Evolutionary conservation across 2,113 vertebrate species (phyloP).

Genomic region (Butorides virescens): DNA sequence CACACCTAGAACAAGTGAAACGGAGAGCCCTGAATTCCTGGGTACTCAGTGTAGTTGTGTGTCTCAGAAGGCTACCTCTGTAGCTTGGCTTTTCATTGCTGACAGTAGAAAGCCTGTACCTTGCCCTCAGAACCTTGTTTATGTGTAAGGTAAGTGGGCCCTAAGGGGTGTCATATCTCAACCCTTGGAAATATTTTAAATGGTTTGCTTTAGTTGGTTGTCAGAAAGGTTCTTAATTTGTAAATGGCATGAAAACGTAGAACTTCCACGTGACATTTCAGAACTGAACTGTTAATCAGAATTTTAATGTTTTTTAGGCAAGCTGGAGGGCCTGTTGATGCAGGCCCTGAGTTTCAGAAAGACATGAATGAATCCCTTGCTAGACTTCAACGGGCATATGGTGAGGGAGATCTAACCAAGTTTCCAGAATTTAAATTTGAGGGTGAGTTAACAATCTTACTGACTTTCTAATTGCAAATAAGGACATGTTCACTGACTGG

Average conservation of each 20-base stretch:
- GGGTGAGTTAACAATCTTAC: slow-evolving; percentile 70
- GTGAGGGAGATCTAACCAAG: slow-evolving; percentile 85
- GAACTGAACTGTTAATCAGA: neutral
- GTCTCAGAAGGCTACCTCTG: neutral
- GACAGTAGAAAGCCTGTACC: neutral
- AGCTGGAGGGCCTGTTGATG: slow-evolving; percentile 85
- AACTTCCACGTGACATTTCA: neutral
- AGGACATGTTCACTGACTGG: neutral
- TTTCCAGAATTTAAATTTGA: slow-evolving; percentile 92
- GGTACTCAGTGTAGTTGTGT: neutral
- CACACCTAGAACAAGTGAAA: neutral
- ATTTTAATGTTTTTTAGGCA: slow-evolving; percentile 64
- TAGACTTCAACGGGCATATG: slow-evolving; percentile 88
- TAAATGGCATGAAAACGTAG: neutral
- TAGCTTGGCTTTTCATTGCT: neutral
- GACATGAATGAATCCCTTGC: slow-evolving; percentile 80
- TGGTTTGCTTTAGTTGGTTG: neutral
- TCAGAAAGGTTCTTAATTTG: neutral
- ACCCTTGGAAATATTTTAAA: neutral
- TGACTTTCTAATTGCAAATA: neutral
- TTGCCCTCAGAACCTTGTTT: neutral
- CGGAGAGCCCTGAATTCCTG: neutral
- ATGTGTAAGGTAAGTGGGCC: neutral
- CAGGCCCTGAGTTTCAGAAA: slow-evolving; percentile 84
- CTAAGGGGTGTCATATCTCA: neutral